A percentile compares a stretch with the other conserved stretches of the same genome.
Conservation (phyloP, 23 tunicate species). For the Trididemnum miniatum region DNA sequence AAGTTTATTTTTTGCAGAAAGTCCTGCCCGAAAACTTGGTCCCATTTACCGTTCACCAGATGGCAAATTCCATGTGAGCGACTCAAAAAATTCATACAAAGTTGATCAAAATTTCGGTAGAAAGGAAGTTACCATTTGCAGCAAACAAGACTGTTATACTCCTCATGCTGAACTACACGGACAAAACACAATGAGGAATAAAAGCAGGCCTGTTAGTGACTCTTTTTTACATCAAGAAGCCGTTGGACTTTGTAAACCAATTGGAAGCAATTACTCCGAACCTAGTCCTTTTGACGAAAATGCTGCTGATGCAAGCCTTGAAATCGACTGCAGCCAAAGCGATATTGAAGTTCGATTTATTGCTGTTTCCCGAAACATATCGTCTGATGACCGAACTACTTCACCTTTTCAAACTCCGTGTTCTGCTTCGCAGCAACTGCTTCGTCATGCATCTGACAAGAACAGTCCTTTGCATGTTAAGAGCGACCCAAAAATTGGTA, state of each 20-base stretch:
- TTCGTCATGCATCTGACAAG: neutral
- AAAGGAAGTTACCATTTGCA: neutral
- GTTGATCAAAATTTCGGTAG: neutral
- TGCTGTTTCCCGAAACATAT: neutral
- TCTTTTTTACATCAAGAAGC: slow-evolving; percentile 25
- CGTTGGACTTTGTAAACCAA: neutral
- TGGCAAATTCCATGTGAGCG: slow-evolving; percentile 66
- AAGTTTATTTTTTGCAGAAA: neutral
- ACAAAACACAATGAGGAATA: neutral
- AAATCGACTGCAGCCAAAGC: slow-evolving; percentile 90
- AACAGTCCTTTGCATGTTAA: neutral
- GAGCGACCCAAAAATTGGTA: neutral
- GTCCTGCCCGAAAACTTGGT: slow-evolving; percentile 7
- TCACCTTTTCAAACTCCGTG: neutral
- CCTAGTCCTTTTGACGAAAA: neutral
- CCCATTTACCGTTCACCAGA: slow-evolving; percentile 71
- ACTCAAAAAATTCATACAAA: neutral
- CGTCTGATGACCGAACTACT: neutral
- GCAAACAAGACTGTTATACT: neutral
- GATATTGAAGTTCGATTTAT: slow-evolving; percentile 82
- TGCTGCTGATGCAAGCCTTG: slow-evolving; percentile 29
- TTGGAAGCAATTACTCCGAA: neutral
- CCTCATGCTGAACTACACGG: neutral
- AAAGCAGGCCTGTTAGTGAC: slow-evolving; percentile 45
- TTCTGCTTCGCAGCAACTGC: neutral